phyloP scores from a whole-genome alignment of 2,888 invertebrate species.

The Elgonia sp. region DNA sequence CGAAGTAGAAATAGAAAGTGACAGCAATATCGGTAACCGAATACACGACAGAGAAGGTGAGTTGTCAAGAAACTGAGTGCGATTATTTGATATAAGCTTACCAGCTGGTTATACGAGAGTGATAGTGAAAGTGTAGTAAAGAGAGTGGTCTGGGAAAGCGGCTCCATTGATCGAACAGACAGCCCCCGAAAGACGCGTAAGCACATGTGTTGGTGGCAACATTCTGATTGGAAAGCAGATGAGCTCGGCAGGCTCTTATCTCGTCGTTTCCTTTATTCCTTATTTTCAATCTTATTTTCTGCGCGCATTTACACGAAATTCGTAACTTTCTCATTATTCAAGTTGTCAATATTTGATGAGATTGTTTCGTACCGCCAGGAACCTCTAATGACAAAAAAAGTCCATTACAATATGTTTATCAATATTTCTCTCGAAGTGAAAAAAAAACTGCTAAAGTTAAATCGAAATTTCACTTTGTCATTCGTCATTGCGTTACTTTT shows the following conservation, averaged over 20 bases:
- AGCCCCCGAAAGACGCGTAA: constrained; percentile 81
- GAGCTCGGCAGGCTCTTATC: constrained; percentile 83
- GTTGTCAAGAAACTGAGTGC: constrained; percentile 71
- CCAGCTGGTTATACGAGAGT: constrained; percentile 76
- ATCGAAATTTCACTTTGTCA: no score
- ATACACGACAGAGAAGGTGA: constrained; percentile 25
- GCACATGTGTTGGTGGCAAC: constrained; percentile 85
- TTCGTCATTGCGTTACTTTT: constrained; percentile 33
- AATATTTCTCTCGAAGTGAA: constrained; percentile 52
- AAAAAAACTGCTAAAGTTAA: no score
- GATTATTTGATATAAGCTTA: constrained; percentile 84
- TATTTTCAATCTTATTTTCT: constrained; percentile 73
- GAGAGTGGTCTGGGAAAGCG: constrained; percentile 80
- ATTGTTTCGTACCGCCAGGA: constrained; percentile 57
- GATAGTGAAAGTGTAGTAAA: constrained; percentile 75
- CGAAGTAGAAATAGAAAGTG: no score
- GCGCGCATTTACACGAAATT: constrained; percentile 48
- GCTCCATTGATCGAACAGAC: constrained; percentile 83
- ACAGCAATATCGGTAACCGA: neutral
- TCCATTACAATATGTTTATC: constrained; percentile 42
- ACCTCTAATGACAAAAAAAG: constrained; percentile 60
- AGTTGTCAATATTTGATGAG: constrained; percentile 65
- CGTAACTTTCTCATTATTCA: constrained; percentile 72
- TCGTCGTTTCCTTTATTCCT: constrained; percentile 74
- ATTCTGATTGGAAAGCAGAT: constrained; percentile 85